phyloP scores from a whole-genome alignment of 2,113 vertebrate genomes.

The Catharus minimus region DNA sequence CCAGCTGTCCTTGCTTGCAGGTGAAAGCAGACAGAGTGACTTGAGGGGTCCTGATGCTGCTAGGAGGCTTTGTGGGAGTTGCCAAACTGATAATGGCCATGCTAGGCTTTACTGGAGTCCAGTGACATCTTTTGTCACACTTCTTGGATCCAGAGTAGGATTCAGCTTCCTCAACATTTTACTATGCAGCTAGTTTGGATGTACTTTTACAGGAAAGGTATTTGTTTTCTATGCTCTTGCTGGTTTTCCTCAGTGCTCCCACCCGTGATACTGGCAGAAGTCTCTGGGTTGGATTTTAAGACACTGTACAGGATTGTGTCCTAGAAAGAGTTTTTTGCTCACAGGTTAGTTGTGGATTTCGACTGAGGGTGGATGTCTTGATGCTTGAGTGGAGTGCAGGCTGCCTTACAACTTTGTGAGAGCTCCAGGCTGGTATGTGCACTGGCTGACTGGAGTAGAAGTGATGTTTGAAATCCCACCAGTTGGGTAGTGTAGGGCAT shows the following conservation, averaged over 20 bases:
- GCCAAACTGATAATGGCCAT: background rate
- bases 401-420: fast-evolving
- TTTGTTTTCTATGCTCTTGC: background rate
- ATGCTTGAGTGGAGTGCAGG: background rate
- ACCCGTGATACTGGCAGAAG: fast-evolving
- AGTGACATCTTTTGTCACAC: background rate
- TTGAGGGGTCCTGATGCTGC: background rate
- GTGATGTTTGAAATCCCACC: background rate
- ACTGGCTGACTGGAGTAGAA: background rate
- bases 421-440: background rate
- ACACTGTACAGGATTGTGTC: background rate
- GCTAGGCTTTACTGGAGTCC: background rate
- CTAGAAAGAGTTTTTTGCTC: background rate
- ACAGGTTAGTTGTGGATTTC: background rate
- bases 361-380: background rate
- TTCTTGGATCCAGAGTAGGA: background rate
- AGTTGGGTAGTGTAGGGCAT: fast-evolving
- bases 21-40: background rate
- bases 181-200: background rate
- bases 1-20: background rate
- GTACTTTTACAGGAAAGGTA: background rate
- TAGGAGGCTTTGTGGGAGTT: background rate
- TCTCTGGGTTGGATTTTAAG: background rate
- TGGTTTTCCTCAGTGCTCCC: background rate
- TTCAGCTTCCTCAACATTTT: background rate